Percentiles rank a stretch among this genome's conserved stretches.
phyloP scores from a whole-genome alignment of 2,113 vertebrate species.

The Bos indicus region DNA sequence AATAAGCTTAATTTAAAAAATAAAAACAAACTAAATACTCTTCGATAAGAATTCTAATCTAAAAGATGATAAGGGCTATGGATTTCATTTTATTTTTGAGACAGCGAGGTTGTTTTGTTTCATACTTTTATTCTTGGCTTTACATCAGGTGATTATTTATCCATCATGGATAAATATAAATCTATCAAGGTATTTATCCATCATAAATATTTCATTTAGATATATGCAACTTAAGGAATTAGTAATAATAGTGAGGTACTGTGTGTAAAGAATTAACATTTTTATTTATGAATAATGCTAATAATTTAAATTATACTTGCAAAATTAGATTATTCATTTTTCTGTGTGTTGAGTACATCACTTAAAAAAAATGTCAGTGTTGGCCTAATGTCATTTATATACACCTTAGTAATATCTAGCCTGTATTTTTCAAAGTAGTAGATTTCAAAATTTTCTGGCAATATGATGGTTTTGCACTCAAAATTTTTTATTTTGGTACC shows the following conservation, averaged over 20 bases:
- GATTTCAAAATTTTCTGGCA: not conserved
- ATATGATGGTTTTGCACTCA: not conserved
- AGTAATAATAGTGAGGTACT: not conserved
- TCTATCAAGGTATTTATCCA: not conserved
- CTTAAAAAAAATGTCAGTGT: not conserved
- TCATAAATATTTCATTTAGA: not conserved
- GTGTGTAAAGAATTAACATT: not conserved
- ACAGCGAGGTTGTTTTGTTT: not conserved
- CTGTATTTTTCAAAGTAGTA: not conserved
- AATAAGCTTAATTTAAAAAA: not conserved
- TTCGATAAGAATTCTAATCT: not conserved
- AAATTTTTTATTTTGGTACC: not conserved
- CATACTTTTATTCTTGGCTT: not conserved
- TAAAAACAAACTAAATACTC: not conserved
- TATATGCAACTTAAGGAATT: not conserved
- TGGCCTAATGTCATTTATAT: not conserved
- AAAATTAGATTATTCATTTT: not conserved
- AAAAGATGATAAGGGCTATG: not conserved
- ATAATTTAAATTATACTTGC: not conserved
- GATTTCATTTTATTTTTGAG: not conserved
- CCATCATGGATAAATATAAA: not conserved
- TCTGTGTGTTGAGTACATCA: not conserved
- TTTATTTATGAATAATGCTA: not conserved
- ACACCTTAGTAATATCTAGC: not conserved
- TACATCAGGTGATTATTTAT: not conserved